Conservation (phyloP, 2,888 invertebrate genomes). For the Carabus problematicus region DNA sequence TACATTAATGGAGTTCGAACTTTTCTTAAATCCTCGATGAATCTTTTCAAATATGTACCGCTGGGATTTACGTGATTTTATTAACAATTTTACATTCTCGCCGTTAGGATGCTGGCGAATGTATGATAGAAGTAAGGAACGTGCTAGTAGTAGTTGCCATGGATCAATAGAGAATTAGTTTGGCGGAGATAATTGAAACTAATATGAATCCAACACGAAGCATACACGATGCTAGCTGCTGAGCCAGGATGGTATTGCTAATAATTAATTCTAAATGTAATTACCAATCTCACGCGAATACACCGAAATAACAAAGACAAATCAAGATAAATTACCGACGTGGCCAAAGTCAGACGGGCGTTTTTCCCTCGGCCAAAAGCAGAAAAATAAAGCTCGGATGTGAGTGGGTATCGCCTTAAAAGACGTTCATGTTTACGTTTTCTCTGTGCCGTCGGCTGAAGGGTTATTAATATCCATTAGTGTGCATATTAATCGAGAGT, state of each 20-base stretch:
- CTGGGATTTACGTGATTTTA: too few relatives aligned
- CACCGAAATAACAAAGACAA: constrained; percentile 29
- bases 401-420: constrained; percentile 9
- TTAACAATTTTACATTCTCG: too few relatives aligned
- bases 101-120: too few relatives aligned
- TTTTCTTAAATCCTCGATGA: too few relatives aligned
- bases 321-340: constrained; percentile 26
- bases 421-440: not conserved
- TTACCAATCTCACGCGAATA: constrained; percentile 28
- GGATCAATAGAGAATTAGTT: too few relatives aligned
- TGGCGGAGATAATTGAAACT: too few relatives aligned
- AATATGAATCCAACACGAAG: too few relatives aligned
- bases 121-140: too few relatives aligned
- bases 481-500: constrained; percentile 40
- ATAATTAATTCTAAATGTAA: constrained; percentile 32
- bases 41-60: too few relatives aligned
- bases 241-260: not conserved
- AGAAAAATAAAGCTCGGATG: constrained; percentile 16
- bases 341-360: not conserved
- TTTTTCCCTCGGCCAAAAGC: not conserved
- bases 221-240: too few relatives aligned
- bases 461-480: constrained; percentile 42
- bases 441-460: not conserved
- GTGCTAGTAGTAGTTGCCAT: too few relatives aligned
- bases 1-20: too few relatives aligned